These are phyloP conservation scores for Leptosomus discolor DNA, from an alignment of 2,113 vertebrate species.

Conservation along the genomic window DNA sequence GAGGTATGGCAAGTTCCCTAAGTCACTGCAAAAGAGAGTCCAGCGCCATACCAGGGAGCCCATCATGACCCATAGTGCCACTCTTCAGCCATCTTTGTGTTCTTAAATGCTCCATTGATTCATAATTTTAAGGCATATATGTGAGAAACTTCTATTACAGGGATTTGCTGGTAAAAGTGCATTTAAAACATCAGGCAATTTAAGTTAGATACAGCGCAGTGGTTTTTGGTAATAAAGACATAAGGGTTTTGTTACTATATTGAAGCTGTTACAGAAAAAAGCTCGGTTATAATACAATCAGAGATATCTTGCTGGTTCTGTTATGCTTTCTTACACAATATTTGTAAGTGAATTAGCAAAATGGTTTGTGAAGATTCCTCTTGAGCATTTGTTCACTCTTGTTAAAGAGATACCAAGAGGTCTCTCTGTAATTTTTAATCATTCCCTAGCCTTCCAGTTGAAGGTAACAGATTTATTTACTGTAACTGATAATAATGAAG, in stretches of 20 bases:
- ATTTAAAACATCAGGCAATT: neutral
- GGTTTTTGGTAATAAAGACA: neutral
- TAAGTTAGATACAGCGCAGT: neutral
- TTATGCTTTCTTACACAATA: neutral
- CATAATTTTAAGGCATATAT: neutral
- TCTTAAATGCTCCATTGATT: neutral
- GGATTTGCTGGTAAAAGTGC: neutral
- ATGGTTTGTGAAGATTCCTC: neutral
- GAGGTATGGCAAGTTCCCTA: neutral
- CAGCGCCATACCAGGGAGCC: fast-evolving
- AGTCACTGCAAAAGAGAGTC: neutral
- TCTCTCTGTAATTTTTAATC: neutral
- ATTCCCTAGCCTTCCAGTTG: neutral
- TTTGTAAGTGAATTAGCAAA: neutral
- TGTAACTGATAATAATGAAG: neutral
- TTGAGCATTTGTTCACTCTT: conserved; percentile 41
- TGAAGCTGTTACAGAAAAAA: neutral
- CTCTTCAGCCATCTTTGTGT: fast-evolving
- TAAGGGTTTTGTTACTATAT: neutral
- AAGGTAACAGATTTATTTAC: neutral
- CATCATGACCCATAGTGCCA: neutral
- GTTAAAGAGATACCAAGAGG: conserved; percentile 10
- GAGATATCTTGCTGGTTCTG: neutral
- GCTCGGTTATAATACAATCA: neutral
- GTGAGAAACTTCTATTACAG: neutral